These are phyloP conservation scores for Taurulus bubalis DNA, from an alignment of 2,113 vertebrate species.

Conservation along the genomic window DNA sequence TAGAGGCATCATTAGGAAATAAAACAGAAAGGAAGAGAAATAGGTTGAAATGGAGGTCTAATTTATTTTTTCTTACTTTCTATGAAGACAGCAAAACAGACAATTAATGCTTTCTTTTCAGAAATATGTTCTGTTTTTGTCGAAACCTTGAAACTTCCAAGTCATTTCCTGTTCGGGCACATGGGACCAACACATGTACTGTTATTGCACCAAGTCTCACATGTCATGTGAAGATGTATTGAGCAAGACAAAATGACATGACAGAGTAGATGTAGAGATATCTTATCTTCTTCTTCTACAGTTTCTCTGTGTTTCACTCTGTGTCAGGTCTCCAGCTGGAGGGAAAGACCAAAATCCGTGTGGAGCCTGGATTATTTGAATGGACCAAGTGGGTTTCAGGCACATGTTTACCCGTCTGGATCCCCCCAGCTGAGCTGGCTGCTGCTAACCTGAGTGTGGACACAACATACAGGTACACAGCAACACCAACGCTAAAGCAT, in stretches of 20 bases:
- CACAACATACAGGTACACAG: slow-evolving; percentile 94
- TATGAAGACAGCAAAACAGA: neutral
- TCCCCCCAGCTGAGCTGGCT: slow-evolving; percentile 89
- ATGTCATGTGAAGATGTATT: slow-evolving; percentile 1
- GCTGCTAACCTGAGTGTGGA: slow-evolving; percentile 93
- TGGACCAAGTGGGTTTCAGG: slow-evolving; percentile 99
- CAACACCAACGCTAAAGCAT: neutral
- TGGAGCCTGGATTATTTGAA: slow-evolving; percentile 96
- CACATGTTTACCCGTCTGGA: slow-evolving; percentile 91
- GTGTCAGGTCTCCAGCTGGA: slow-evolving; percentile 94
- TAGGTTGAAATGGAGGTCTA: neutral
- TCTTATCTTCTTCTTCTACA: neutral
- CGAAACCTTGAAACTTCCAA: neutral
- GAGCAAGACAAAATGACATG: neutral
- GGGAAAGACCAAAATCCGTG: slow-evolving; percentile 90
- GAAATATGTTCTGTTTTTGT: neutral
- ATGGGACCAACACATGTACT: neutral
- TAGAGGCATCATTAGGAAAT: slow-evolving; percentile 26
- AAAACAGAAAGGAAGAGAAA: neutral
- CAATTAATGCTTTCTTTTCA: neutral
- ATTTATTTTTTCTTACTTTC: slow-evolving; percentile 2
- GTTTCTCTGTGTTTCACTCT: slow-evolving; percentile 8
- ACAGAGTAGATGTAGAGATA: neutral
- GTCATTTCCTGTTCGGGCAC: neutral
- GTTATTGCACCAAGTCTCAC: neutral